phyloP scores from a whole-genome alignment of 2,888 invertebrate genomes.

The Eutolmus rufibarbis region DNA sequence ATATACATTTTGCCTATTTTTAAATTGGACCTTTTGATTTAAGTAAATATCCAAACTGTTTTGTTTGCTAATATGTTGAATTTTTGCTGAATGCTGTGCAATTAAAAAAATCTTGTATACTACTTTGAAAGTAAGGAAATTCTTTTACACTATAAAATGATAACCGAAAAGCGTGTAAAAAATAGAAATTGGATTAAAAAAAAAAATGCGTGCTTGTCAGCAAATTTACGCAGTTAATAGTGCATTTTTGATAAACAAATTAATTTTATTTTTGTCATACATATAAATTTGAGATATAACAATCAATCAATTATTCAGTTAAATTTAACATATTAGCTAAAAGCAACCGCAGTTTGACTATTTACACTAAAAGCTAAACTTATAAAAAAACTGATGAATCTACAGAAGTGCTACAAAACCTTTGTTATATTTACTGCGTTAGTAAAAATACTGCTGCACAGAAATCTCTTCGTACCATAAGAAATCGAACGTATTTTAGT shows the following conservation, averaged over 20 bases:
- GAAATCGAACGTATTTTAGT: constrained; percentile 15
- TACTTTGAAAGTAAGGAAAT: too few relatives aligned
- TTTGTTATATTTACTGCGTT: constrained; percentile 18
- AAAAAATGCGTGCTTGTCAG: too few relatives aligned
- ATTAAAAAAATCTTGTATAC: too few relatives aligned
- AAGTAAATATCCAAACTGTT: constrained; percentile 28
- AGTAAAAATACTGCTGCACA: constrained; percentile 17
- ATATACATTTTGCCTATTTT: constrained; percentile 2
- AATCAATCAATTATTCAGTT: not conserved
- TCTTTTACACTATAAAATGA: too few relatives aligned
- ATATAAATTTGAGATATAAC: too few relatives aligned
- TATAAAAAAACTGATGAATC: not conserved
- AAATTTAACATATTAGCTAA: not conserved
- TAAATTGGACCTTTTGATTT: not conserved
- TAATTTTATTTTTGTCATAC: too few relatives aligned
- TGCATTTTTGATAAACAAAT: too few relatives aligned
- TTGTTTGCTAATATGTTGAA: not conserved
- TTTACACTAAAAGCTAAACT: not conserved
- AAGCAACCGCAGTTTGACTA: not conserved
- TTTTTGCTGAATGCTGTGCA: too few relatives aligned
- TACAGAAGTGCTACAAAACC: not conserved
- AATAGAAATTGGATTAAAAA: too few relatives aligned
- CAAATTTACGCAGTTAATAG: too few relatives aligned
- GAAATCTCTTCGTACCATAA: constrained; percentile 2
- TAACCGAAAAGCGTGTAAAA: too few relatives aligned